Conservation (phyloP, 2,888 invertebrate species). For the Drosophila emarginata region DNA sequence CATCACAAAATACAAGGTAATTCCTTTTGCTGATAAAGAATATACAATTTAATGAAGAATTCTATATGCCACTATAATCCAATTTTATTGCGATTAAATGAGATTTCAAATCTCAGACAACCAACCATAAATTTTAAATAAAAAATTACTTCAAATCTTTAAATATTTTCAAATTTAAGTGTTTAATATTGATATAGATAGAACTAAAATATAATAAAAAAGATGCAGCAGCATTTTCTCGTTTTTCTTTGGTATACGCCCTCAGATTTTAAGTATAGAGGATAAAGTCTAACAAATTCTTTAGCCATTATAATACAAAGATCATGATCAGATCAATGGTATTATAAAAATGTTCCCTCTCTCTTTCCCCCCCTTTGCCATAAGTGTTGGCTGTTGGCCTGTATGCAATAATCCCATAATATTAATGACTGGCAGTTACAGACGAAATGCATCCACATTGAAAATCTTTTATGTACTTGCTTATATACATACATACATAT, state of each 20-base stretch:
- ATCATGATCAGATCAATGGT: slow-evolving; percentile 18
- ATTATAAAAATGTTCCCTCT: slow-evolving; percentile 20
- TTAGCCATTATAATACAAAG: slow-evolving; percentile 6
- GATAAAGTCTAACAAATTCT: slow-evolving; percentile 5
- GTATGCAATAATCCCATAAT: slow-evolving; percentile 52
- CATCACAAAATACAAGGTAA: no score
- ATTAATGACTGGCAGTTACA: slow-evolving; percentile 53
- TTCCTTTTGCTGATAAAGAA: no score
- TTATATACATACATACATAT: slow-evolving; percentile 24
- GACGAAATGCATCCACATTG: slow-evolving; percentile 23
- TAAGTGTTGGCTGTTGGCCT: neutral
- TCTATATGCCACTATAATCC: no score
- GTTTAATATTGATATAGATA: neutral
- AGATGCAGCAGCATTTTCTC: neutral
- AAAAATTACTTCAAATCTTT: no score
- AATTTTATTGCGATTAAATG: no score
- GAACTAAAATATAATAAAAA: neutral
- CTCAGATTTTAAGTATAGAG: neutral
- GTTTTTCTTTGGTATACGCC: neutral
- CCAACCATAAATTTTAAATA: no score
- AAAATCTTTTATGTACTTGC: slow-evolving; percentile 21
- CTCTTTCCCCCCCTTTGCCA: neutral
- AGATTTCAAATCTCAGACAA: no score
- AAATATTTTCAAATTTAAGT: no score
- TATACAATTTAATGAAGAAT: no score